Evolutionary conservation across 2,113 vertebrate species (phyloP), one percentile per base, ranked within the genome.

Genomic region (Helogale parvula): DNA sequence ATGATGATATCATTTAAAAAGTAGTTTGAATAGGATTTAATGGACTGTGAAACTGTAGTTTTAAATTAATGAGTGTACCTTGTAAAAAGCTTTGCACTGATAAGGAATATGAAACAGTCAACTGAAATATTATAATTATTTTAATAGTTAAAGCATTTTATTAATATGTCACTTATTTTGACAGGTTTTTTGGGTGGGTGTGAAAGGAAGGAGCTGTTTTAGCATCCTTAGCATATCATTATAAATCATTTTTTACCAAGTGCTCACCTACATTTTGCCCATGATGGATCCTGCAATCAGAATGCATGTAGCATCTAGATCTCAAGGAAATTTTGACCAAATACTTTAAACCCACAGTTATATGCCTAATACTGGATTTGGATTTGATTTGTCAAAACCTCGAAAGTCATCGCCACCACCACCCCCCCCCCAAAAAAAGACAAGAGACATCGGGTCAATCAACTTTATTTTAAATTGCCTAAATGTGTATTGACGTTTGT

Each of bases 381-480:
- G 35, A 90, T 76, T 90, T 94, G 68, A 83, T 72, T n/a, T 91
- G 65, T 72, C n/a, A 87, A 96, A 90, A 86, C 54, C 5, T 86
- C 74, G 33, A 92, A 95, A 80, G 68, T 93, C 45, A 88, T 84
- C 79, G 72, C 12, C 72, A 14, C 52, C 38, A 38, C 38, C 38
- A 38, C 52, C 17, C 16, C 52, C 52, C 5, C 52, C 60, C 1
- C 63, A 52, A 94, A 96, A 27, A 93, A 95, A 95, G 66, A 89
- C 68, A 84, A 74, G 23, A 95, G 27, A 93, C 35, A 94, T 94
- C n/a, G 69, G 72, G 54, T 88, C 54, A 98, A 93, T 80, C 82
- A 93, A 88, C 31, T 98, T 97, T 97, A 98, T 96, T 97, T 96
- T 92, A 84, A 95, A 90, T 96, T 95, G 88, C 8, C 4, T 35